These are phyloP conservation scores for Alaudala cheleensis DNA, from an alignment of 2,113 vertebrate species.

Conservation along the genomic window DNA sequence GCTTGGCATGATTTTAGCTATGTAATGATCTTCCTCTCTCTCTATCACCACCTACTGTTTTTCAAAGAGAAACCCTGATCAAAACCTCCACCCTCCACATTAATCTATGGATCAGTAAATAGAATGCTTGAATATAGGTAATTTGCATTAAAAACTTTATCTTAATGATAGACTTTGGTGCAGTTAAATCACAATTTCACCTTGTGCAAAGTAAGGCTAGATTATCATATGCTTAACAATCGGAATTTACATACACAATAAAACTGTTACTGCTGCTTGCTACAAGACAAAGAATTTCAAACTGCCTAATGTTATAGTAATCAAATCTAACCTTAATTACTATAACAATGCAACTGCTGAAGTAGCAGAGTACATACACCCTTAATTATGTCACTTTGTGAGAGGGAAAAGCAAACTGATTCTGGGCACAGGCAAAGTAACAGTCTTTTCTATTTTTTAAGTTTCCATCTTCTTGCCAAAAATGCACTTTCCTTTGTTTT, in stretches of 20 bases:
- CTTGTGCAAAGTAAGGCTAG: neutral
- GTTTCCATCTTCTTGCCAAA: neutral
- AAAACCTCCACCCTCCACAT: neutral
- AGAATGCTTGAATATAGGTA: neutral
- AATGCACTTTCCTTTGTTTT: neutral
- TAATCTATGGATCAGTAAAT: neutral
- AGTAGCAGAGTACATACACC: neutral
- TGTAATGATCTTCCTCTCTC: neutral
- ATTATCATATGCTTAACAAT: neutral
- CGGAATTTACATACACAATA: conserved; percentile 21
- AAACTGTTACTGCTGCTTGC: neutral
- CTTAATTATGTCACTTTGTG: conserved; percentile 10
- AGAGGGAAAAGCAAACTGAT: neutral
- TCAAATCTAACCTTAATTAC: conserved; percentile 49
- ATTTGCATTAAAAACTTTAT: conserved; percentile 15
- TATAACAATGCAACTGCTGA: neutral
- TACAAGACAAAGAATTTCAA: conserved; percentile 37
- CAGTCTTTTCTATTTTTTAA: neutral
- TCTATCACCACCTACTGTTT: neutral
- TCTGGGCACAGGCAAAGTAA: neutral
- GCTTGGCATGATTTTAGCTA: neutral
- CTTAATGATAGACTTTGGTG: neutral
- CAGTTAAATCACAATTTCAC: neutral
- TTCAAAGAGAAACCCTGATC: neutral
- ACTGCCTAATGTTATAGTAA: neutral